These are phyloP conservation scores for Suillia variegata DNA, from an alignment of 2,888 invertebrate species.

Conservation along the genomic window DNA sequence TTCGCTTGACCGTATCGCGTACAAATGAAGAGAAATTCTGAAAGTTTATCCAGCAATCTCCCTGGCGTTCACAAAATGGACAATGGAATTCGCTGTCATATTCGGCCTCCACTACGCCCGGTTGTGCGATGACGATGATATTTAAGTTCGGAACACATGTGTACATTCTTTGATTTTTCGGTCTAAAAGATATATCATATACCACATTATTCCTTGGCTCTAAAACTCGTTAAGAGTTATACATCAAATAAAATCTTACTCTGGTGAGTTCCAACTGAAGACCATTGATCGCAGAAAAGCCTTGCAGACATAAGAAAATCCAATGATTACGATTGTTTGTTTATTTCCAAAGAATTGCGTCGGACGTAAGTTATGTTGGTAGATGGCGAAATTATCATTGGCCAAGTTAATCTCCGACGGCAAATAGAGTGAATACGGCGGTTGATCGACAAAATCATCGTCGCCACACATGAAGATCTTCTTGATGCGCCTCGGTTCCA, in stretches of 20 bases:
- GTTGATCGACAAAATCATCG: not conserved
- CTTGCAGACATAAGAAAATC: slow-evolving; percentile 42
- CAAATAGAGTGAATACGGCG: slow-evolving; percentile 8
- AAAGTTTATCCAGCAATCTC: slow-evolving; percentile 37
- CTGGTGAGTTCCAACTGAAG: slow-evolving; percentile 42
- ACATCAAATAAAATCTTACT: slow-evolving; percentile 32
- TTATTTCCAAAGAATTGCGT: slow-evolving; percentile 35
- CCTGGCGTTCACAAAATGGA: slow-evolving; percentile 24
- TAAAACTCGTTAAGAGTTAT: not conserved
- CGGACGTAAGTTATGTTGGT: slow-evolving; percentile 35
- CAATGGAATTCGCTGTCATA: slow-evolving; percentile 40
- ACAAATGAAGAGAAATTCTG: slow-evolving; percentile 36
- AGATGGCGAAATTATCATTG: slow-evolving; percentile 35
- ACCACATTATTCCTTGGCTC: not conserved
- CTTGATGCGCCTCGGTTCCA: slow-evolving; percentile 43
- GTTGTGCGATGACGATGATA: slow-evolving; percentile 39
- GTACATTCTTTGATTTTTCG: slow-evolving; percentile 18
- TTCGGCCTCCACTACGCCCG: slow-evolving; percentile 43
- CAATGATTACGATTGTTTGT: slow-evolving; percentile 40
- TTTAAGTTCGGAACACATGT: slow-evolving; percentile 42
- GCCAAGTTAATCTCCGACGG: slow-evolving; percentile 25
- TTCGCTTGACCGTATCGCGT: slow-evolving; percentile 39
- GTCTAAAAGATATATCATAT: slow-evolving; percentile 7
- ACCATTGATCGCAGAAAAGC: slow-evolving; percentile 45
- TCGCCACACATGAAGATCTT: slow-evolving; percentile 32